Evolutionary conservation across 2,113 vertebrate species (phyloP).

Genomic region (Mus spicilegus): DNA sequence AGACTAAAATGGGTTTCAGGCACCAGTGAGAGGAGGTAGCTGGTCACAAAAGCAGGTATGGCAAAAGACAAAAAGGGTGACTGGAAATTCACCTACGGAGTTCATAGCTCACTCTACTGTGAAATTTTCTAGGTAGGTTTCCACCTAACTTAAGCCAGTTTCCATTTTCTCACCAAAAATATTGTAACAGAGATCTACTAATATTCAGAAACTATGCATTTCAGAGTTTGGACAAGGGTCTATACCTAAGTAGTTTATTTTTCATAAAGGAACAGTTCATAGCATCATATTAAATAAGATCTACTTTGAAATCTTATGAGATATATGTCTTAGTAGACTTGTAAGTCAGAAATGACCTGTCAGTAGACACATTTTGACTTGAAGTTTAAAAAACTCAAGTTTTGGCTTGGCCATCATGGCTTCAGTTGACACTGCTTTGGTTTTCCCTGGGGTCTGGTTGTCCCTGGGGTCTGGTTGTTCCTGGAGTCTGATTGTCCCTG

Average conservation of each 20-base stretch:
- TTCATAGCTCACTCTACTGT: neutral
- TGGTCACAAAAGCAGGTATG: neutral
- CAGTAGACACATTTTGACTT: neutral
- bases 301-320: conserved; percentile 22
- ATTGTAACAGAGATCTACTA: neutral
- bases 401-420: neutral
- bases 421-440: neutral
- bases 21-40: neutral
- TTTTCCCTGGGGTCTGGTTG: neutral
- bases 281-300: conserved; percentile 16
- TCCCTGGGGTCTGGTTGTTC: neutral
- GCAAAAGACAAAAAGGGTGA: neutral
- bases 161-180: conserved; percentile 36
- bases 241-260: neutral
- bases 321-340: neutral
- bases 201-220: neutral
- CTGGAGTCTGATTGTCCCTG: too few species aligned
- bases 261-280: neutral
- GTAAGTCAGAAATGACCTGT: neutral
- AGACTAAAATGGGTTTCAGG: neutral
- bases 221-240: neutral
- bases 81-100: neutral
- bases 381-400: neutral
- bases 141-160: neutral
- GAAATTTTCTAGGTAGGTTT: neutral